These are phyloP conservation scores for Drosophila grimshawi DNA, from an alignment of 1,140 invertebrate genomes.

Conservation along the genomic window DNA sequence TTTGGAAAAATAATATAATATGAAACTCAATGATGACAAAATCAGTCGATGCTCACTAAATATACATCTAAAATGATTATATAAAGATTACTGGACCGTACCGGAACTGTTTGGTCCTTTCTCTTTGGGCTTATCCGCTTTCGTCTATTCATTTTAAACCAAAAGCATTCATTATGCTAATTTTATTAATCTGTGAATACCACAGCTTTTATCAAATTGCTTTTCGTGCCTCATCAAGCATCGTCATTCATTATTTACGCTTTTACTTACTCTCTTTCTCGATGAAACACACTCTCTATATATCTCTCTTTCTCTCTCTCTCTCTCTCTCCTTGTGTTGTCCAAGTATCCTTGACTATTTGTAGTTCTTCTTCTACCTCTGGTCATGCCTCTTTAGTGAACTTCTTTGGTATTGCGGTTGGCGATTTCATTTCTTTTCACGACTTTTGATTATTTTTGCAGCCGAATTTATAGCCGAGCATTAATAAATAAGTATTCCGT, in stretches of 20 bases:
- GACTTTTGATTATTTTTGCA: slow-evolving; percentile 67
- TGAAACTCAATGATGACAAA: too few relatives aligned
- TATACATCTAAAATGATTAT: too few relatives aligned
- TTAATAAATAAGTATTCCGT: slow-evolving; percentile 67
- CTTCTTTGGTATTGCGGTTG: slow-evolving; percentile 16
- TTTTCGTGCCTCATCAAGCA: slow-evolving; percentile 68
- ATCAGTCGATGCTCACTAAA: too few relatives aligned
- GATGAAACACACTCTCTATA: not conserved
- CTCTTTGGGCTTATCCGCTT: slow-evolving; percentile 12
- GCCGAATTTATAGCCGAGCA: slow-evolving; percentile 51
- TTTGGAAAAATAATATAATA: too few relatives aligned
- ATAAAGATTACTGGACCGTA: not conserved
- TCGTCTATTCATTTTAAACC: slow-evolving; percentile 60
- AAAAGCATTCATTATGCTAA: slow-evolving; percentile 72
- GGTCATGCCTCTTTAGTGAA: not conserved
- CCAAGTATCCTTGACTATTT: not conserved
- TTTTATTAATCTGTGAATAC: slow-evolving; percentile 46
- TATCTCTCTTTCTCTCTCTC: not conserved
- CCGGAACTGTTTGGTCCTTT: not conserved
- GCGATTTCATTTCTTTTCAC: slow-evolving; percentile 56
- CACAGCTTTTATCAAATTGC: slow-evolving; percentile 68
- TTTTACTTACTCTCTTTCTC: not conserved
- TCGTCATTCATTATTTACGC: slow-evolving; percentile 12
- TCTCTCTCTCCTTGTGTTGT: not conserved
- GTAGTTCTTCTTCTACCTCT: slow-evolving; percentile 19